A percentile compares a stretch with the other conserved stretches of the same genome.
phyloP scores from a whole-genome alignment of 2,888 invertebrate genomes.

The Lapara coniferarum region DNA sequence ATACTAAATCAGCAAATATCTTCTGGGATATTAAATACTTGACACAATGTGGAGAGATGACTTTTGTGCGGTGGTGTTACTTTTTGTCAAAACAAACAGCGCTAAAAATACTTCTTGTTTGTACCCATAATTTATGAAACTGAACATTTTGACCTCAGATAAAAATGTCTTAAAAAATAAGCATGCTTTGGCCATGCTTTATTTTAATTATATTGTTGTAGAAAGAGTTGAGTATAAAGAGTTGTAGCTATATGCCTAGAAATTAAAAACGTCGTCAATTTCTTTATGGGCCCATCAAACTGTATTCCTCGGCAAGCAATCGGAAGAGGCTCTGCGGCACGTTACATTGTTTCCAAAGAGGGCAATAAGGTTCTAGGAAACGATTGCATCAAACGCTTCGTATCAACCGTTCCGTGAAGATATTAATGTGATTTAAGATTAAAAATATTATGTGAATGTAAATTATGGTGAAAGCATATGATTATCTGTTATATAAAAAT shows the following conservation, averaged over 20 bases:
- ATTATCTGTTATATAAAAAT: too few relatives aligned
- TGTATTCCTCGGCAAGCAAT: not conserved
- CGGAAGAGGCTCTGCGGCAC: not conserved
- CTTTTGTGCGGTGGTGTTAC: too few relatives aligned
- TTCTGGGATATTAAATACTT: too few relatives aligned
- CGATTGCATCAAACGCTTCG: not conserved
- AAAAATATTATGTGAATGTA: too few relatives aligned
- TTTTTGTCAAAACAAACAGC: too few relatives aligned
- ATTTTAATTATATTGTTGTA: not conserved
- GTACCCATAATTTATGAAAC: too few relatives aligned
- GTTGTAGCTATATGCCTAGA: not conserved
- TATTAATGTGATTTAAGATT: not conserved
- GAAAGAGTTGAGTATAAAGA: not conserved
- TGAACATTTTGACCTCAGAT: too few relatives aligned
- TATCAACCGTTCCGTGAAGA: not conserved
- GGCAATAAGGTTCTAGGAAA: not conserved
- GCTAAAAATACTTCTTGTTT: too few relatives aligned
- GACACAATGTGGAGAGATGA: too few relatives aligned
- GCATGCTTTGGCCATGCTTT: too few relatives aligned
- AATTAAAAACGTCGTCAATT: conserved; percentile 18
- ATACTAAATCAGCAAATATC: too few relatives aligned
- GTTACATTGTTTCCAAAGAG: not conserved
- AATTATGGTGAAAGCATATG: too few relatives aligned
- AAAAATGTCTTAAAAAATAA: not conserved
- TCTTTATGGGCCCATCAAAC: conserved; percentile 16